Evolutionary conservation across 2,888 invertebrate species (phyloP).

Genomic region (Druceiella hillmani): DNA sequence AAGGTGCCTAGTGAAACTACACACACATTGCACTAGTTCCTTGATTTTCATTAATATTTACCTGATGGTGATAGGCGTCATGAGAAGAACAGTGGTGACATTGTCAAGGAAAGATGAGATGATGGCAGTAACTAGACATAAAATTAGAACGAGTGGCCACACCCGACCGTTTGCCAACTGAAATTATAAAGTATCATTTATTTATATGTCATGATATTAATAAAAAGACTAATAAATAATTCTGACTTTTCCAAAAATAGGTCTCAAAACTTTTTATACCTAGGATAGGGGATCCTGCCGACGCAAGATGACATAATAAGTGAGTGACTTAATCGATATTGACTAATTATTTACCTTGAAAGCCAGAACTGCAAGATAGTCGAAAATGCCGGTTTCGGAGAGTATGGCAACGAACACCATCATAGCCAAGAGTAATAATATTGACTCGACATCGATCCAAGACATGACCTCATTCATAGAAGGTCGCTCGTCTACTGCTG

Average conservation of each 20-base stretch:
- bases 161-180: slow-evolving; percentile 74
- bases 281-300: too few relatives aligned
- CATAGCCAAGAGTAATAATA: slow-evolving; percentile 82
- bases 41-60: slow-evolving; percentile 34
- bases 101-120: slow-evolving; percentile 83
- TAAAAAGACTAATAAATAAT: background rate
- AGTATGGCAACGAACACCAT: slow-evolving; percentile 86
- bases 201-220: background rate
- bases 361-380: slow-evolving; percentile 75
- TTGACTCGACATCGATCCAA: slow-evolving; percentile 84
- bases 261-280: background rate
- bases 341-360: slow-evolving; percentile 56
- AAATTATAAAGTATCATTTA: slow-evolving; percentile 19
- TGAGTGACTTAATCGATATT: too few relatives aligned
- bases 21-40: background rate
- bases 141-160: slow-evolving; percentile 77
- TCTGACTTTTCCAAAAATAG: background rate
- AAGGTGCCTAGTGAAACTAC: background rate
- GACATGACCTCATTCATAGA: slow-evolving; percentile 71
- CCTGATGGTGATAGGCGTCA: slow-evolving; percentile 86
- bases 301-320: slow-evolving; percentile 2
- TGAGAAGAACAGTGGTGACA: slow-evolving; percentile 80
- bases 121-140: slow-evolving; percentile 74
- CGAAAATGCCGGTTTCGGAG: slow-evolving; percentile 86
- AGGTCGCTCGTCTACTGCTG: slow-evolving; percentile 70